phyloP scores from a whole-genome alignment of 2,888 invertebrate species.

The Prosapia bicincta region DNA sequence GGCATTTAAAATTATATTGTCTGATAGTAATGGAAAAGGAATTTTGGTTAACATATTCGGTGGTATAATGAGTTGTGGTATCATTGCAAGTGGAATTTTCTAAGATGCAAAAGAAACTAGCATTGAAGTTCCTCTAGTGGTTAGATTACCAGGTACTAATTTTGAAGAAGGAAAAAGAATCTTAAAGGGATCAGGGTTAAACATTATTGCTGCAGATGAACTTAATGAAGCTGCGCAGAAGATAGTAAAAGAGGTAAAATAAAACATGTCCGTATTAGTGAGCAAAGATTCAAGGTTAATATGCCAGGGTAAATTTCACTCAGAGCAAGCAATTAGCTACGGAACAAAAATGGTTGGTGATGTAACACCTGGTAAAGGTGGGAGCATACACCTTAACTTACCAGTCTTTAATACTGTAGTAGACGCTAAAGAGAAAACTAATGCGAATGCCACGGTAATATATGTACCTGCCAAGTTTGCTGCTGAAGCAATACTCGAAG shows the following conservation, averaged over 20 bases:
- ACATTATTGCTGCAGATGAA: constrained; percentile 75
- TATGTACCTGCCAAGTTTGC: constrained; percentile 95
- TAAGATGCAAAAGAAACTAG: constrained; percentile 87
- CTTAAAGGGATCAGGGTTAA: constrained; percentile 67
- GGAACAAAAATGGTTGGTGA: constrained; percentile 94
- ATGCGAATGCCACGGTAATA: constrained; percentile 89
- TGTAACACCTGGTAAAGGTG: constrained; percentile 81
- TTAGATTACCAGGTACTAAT: constrained; percentile 83
- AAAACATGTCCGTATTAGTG: too few relatives aligned
- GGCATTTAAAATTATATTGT: too few relatives aligned
- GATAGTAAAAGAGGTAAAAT: too few relatives aligned
- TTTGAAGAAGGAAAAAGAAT: constrained; percentile 79
- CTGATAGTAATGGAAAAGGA: constrained; percentile 85
- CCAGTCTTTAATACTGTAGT: constrained; percentile 80
- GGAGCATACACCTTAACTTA: constrained; percentile 76
- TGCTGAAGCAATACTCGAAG: constrained; percentile 87
- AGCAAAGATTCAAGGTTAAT: too few relatives aligned
- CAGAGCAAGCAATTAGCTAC: constrained; percentile 97
- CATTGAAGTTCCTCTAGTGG: constrained; percentile 89
- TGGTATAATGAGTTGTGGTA: constrained; percentile 96
- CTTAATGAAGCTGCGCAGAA: constrained; percentile 78
- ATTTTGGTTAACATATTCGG: constrained; percentile 96
- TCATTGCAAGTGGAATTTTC: constrained; percentile 94
- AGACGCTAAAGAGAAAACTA: constrained; percentile 83
- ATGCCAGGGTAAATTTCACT: constrained; percentile 93